Base-by-base conservation (phyloP, 1,140 invertebrate species). In the Sycophila sp. region DNA sequence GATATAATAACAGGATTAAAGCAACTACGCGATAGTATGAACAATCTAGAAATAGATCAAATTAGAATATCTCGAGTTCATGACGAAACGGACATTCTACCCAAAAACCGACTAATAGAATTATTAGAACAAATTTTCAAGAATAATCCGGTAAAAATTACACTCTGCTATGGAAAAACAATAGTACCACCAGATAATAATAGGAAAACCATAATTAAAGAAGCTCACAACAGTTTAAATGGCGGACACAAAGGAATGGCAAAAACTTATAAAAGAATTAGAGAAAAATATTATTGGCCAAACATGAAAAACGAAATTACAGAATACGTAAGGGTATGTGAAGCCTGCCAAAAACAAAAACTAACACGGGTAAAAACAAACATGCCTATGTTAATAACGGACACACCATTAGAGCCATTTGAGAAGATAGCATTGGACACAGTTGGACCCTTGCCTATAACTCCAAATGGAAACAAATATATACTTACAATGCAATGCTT, bases 221-320 rank as follows among this genome's bases (percentile, higher is more conserved):
- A 70, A 70, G 24, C 38, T 42, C 74, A 77, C 17, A 15, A 30
- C n/a, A 58, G 55, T 36, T 6, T 26, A 10, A 32, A 74, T 0
- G 73, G 67, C 24, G 73, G 76, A 38, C 75, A 75, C 47, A 72
- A 70, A n/a, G 73, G 76, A 1, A 17, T 49, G 0, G 53, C 56
- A 1, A 74, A 73, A 64, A 78, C 74, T 1, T 67, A 49, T 22
- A 28, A 68, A 11, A 19, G 58, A 5, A 28, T 75, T 15, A 36
- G 69, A 15, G n/a, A 10, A 26, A 62, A 60, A n/a, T 76, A 69
- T 67, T 72, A 69, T 42, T 78, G 76, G 75, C 62, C 64, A 10
- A 55, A 51, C 1, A 67, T 78, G 58, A 59, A 55, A 13, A 45
- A 70, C 6, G 73, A 78, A 24, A 40, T 78, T 8, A 30, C 53